Percentiles rank a stretch among this genome's conserved stretches.
phyloP scores from a whole-genome alignment of 2,113 vertebrate genomes.

The Apodemus sylvaticus region DNA sequence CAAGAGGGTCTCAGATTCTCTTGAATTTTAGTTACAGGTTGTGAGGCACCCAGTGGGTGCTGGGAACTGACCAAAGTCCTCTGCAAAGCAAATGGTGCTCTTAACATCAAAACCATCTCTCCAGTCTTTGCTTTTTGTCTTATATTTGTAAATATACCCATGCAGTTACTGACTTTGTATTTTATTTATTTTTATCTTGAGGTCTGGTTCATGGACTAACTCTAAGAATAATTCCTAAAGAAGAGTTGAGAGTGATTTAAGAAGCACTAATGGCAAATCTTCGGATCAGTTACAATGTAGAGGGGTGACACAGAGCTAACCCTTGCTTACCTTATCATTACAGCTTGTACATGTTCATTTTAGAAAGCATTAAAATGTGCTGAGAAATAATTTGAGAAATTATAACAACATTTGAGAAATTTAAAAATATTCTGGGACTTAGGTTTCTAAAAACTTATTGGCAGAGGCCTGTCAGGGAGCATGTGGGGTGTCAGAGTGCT shows the following conservation, averaged over 20 bases:
- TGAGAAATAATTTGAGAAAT: slow-evolving; percentile 35
- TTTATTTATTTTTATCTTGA: not conserved
- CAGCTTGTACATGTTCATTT: not conserved
- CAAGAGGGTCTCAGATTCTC: not conserved
- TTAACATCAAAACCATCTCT: not conserved
- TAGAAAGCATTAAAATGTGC: slow-evolving; percentile 6
- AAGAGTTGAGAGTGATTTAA: not conserved
- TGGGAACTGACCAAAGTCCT: not conserved
- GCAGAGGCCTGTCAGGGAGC: too few relatives aligned
- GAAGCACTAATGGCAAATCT: not conserved
- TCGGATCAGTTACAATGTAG: not conserved
- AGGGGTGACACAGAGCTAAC: not conserved
- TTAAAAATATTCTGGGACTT: not conserved
- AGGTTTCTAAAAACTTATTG: not conserved
- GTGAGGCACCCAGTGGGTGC: not conserved
- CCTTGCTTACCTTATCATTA: not conserved
- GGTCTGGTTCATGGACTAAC: not conserved
- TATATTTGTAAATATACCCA: not conserved
- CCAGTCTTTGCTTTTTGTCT: not conserved
- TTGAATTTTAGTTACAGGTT: not conserved
- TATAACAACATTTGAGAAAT: not conserved
- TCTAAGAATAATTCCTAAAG: not conserved
- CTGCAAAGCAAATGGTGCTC: not conserved
- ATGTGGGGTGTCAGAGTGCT: not conserved
- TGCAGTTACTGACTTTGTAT: not conserved